Evolutionary conservation across 2,888 invertebrate genomes (phyloP), one percentile per base, ranked within the genome.

Genomic region (Diaphora mendica): DNA sequence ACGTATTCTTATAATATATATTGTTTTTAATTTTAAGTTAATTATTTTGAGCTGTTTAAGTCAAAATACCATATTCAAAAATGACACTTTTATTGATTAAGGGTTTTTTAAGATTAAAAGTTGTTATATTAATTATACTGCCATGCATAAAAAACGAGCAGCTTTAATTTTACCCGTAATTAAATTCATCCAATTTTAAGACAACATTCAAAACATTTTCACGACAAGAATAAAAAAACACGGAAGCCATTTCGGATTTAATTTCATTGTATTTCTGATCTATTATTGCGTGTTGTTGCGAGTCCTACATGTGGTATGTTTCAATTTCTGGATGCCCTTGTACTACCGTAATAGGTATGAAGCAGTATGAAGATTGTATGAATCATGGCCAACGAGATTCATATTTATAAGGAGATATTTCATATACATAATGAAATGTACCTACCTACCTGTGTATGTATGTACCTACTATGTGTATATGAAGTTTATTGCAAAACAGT

Each of bases 301-400:
- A 62, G 35, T 74, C 42, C 48, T 62, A 71, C 59, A 55, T 9
- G 51, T 55, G 51, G n/a, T 68, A 73, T 71, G 20, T 69, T 44
- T 73, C 68, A 64, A 44, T 48, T 35, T 42, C 70, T 77, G 65
- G 77, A 65, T 59, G 80, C 78, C 83, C 85, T 84, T 85, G 84
- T 59, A 65, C 26, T 20, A 7, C 74, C 79, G 48, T 75, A 79
- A 77, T 51, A 35, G 82, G 82, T 26, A 44, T 55, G 77, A 84
- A 75, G 77, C 33, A 80, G 82, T 26, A 44, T 55, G 77, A 84
- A 75, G 77, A 77, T 76, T 76, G 71, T 74, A 11, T 75, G 59
- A 65, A 82, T 79, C 77, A 79, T 68, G 76, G 79, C 11, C 35
- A 74, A 73, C 72, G 23, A 70, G 68, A 1, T 72, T 64, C 20